A percentile compares a stretch with the other conserved stretches of the same genome.
Conservation (phyloP, 2,113 vertebrate species). For the Grantiella picta region DNA sequence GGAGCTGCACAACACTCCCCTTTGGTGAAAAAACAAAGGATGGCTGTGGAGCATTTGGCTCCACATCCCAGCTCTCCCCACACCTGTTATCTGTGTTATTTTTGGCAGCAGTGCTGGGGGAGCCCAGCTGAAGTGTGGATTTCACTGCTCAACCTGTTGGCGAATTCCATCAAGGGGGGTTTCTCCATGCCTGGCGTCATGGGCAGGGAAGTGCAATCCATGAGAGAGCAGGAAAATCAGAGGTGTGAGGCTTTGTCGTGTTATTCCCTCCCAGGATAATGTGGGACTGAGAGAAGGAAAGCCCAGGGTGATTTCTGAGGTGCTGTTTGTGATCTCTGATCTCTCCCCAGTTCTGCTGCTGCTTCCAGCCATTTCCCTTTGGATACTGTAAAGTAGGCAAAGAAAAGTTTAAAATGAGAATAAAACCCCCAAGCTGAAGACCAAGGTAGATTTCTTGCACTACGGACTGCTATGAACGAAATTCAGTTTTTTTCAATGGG, state of each 20-base stretch:
- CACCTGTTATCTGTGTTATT: constrained; percentile 64
- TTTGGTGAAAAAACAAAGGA: not conserved
- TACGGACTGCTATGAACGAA: not conserved
- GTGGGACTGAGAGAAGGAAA: not conserved
- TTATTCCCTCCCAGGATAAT: not conserved
- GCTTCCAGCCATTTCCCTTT: not conserved
- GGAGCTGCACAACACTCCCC: not conserved
- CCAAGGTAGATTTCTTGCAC: not conserved
- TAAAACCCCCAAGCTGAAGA: not conserved
- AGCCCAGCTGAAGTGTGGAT: constrained; percentile 18
- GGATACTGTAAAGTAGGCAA: not conserved
- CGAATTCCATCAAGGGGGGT: constrained; percentile 24
- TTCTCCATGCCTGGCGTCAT: not conserved
- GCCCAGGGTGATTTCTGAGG: not conserved
- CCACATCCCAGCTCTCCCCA: not conserved
- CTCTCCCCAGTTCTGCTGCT: not conserved
- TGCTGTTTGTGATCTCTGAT: not conserved
- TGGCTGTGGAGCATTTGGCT: constrained; percentile 17
- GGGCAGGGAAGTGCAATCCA: not conserved
- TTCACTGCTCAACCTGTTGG: constrained; percentile 46
- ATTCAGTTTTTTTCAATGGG: not conserved
- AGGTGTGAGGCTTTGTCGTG: not conserved
- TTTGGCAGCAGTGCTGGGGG: constrained; percentile 10
- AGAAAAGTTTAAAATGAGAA: not conserved
- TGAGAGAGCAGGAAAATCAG: not conserved